These are phyloP conservation scores for Danio aesculapii DNA, from an alignment of 2,797 vertebrate genomes.

Conservation along the genomic window DNA sequence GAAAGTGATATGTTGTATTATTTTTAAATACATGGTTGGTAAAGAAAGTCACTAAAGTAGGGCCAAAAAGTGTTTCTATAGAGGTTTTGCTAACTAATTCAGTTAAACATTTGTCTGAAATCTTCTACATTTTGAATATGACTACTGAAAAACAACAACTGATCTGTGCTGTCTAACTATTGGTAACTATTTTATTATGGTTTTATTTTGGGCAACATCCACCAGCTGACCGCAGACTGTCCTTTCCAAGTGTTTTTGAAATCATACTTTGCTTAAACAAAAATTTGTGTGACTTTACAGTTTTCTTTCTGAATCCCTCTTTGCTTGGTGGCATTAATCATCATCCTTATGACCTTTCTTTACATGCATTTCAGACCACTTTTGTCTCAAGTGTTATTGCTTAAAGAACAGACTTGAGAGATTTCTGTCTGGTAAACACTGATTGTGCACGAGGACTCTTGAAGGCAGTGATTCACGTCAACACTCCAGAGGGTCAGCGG, in stretches of 20 bases:
- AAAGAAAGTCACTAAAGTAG: too few relatives aligned
- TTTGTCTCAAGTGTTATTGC: conserved; percentile 47
- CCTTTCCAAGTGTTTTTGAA: not conserved
- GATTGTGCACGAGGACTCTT: conserved; percentile 40
- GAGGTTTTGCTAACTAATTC: too few relatives aligned
- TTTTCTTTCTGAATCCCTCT: not conserved
- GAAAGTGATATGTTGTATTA: too few relatives aligned
- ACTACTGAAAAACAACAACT: too few relatives aligned
- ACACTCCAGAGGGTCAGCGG: conserved; percentile 39
- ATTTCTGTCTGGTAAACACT: conserved; percentile 38
- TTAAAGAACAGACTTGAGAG: conserved; percentile 28
- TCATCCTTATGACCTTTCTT: conserved; percentile 29
- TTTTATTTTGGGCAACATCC: not conserved
- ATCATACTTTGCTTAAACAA: not conserved
- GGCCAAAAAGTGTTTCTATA: too few relatives aligned
- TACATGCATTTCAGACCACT: conserved; percentile 28
- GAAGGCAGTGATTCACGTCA: conserved; percentile 36
- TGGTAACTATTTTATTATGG: not conserved
- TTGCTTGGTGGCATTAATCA: conserved; percentile 1
- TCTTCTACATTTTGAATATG: too few relatives aligned
- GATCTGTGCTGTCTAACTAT: too few relatives aligned
- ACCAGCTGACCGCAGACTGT: not conserved
- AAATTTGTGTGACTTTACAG: not conserved
- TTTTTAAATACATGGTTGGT: too few relatives aligned
- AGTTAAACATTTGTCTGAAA: too few relatives aligned